phyloP scores from a whole-genome alignment of 2,797 vertebrate genomes.

The Acanthopagrus latus region DNA sequence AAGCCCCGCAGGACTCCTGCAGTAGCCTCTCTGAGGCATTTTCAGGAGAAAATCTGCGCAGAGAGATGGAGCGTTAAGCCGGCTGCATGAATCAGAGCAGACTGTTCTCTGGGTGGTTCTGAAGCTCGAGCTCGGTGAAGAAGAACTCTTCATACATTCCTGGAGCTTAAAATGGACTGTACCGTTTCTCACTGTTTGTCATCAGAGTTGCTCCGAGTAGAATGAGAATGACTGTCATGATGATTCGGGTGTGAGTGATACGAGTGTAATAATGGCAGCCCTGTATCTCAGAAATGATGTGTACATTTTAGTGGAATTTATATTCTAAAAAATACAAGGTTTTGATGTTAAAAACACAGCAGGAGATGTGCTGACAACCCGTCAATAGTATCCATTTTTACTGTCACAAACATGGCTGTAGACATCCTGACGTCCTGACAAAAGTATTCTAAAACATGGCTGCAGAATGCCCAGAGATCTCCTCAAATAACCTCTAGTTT shows the following conservation, averaged over 20 bases:
- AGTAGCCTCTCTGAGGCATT: slow-evolving; percentile 10
- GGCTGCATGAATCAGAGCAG: background rate
- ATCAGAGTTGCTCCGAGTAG: background rate
- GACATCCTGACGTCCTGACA: no score
- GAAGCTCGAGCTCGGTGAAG: background rate
- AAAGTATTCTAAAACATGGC: no score
- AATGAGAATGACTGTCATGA: no score
- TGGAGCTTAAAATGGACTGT: background rate
- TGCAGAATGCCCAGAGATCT: no score
- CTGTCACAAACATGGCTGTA: no score
- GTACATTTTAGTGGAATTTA: no score
- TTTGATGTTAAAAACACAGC: no score
- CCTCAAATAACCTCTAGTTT: no score
- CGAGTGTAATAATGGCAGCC: background rate
- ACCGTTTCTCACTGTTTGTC: background rate
- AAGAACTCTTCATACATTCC: background rate
- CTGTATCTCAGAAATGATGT: no score
- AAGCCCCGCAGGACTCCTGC: slow-evolving; percentile 32
- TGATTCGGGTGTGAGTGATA: fast-evolving
- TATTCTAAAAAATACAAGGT: no score
- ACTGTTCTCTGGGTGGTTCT: background rate
- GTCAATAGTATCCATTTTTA: no score
- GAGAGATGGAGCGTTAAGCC: background rate
- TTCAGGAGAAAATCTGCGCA: background rate
- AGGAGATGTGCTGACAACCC: no score